A percentile compares a stretch with the other conserved stretches of the same genome.
phyloP scores from a whole-genome alignment of 1,140 invertebrate genomes.

The Aphis craccivora region DNA sequence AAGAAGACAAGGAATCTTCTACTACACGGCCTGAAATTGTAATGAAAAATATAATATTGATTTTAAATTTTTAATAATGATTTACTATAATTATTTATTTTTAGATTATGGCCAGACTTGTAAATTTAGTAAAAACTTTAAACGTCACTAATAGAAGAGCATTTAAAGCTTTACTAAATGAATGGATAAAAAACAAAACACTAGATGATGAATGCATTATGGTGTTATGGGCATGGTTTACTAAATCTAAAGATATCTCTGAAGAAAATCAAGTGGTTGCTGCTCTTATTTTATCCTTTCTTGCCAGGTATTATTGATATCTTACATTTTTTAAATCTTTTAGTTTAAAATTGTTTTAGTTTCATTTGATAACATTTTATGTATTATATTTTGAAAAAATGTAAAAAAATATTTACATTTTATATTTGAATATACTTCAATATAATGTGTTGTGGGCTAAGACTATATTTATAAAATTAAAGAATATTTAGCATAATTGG shows the following conservation, averaged over 20 bases:
- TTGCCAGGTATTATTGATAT: conserved; percentile 66
- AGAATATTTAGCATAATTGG: background rate
- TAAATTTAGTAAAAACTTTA: conserved; percentile 69
- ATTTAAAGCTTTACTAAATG: conserved; percentile 73
- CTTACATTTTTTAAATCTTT: background rate
- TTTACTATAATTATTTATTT: conserved; percentile 38
- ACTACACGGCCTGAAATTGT: conserved; percentile 45
- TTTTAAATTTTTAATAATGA: background rate
- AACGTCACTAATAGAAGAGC: conserved; percentile 73
- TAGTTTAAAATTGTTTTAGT: background rate
- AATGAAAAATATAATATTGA: conserved; percentile 21
- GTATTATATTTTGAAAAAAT: background rate
- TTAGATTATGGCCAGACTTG: conserved; percentile 64
- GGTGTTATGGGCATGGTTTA: conserved; percentile 49
- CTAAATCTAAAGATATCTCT: conserved; percentile 60
- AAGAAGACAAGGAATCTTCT: conserved; percentile 54
- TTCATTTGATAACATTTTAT: background rate
- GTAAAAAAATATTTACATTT: no score
- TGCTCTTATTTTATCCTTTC: conserved; percentile 78
- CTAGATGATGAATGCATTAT: conserved; percentile 66
- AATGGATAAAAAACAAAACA: conserved; percentile 73
- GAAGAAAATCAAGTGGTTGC: conserved; percentile 74
- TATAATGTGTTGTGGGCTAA: background rate
- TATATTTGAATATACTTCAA: background rate
- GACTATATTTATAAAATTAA: background rate